Evolutionary conservation across 2,797 vertebrate genomes (phyloP), one percentile per base, ranked within the genome.

Genomic region (Silurus lanzhouensis): DNA sequence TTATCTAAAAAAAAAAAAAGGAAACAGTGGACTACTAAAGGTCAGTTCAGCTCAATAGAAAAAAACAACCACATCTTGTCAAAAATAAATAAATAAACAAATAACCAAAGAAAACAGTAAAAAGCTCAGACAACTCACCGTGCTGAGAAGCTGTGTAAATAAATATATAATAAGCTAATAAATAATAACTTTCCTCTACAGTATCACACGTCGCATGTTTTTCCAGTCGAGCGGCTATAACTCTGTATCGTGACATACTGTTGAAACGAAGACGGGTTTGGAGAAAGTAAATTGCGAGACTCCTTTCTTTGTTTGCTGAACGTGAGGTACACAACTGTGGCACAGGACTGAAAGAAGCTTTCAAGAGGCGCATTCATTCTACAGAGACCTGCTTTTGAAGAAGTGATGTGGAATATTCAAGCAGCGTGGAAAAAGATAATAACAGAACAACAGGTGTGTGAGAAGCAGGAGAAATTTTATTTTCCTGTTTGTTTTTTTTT

Each of bases 301-400:
- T 25, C 76, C 31, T 80, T 17, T 63, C 63, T 60, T 88, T 84
- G 82, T 89, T 87, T 85, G 61, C 84, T 78, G 84, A 58, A 68
- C 84, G 68, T 86, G 70, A 89, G 83, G 90, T 83, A 89, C 80
- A 83, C 87, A 91, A 91, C 84, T 85, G 88, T 88, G 87, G 76
- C 88, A 86, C 83, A 88, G 64, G 85, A 83, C 83, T 48, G 83
- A 83, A 81, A 88, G 77, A 85, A 78, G 66, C 87, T 86, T 90
- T 82, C 78, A 84, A 83, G 88, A 81, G 80, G 78, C 71, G 61
- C 46, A 89, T 91, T 81, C 86, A 82, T 88, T 86, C 58, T 68
- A 48, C 38, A 25, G 72, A 14, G 61, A 61, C 15, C 15, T 22
- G 38, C 48, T 12, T 44, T 76, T 58, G 19, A 67, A 38, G 63